Evolutionary conservation across 2,797 vertebrate species (phyloP).

Genomic region (Dipus sagitta): DNA sequence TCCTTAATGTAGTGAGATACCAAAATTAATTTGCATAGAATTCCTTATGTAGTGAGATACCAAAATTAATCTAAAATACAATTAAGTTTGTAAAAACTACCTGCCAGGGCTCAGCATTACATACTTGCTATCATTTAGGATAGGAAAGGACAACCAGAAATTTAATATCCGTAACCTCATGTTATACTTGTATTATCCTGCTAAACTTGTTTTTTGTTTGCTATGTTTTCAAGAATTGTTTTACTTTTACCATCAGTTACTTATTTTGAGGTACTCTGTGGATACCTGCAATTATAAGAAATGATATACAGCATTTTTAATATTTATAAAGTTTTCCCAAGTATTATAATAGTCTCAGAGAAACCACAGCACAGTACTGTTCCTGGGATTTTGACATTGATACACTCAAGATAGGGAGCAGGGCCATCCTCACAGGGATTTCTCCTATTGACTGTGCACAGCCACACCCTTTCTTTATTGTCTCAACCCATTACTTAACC

Average conservation of each 20-base stretch:
- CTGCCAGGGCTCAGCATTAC: background rate
- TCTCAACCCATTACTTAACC: no score
- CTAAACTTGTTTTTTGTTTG: background rate
- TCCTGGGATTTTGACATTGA: background rate
- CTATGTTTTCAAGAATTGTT: background rate
- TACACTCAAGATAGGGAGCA: background rate
- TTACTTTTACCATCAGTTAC: background rate
- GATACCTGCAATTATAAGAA: background rate
- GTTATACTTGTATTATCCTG: background rate
- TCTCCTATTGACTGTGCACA: background rate
- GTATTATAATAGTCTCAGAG: background rate
- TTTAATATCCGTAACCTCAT: background rate
- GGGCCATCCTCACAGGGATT: background rate
- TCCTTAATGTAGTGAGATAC: background rate
- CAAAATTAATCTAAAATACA: constrained; percentile 45
- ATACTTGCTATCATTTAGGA: background rate
- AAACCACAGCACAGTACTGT: background rate
- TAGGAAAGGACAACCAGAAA: background rate
- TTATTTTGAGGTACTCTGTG: background rate
- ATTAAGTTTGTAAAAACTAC: constrained; percentile 31
- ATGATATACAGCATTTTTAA: background rate
- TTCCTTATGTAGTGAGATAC: background rate
- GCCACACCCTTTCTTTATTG: background rate
- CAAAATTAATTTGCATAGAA: constrained; percentile 46
- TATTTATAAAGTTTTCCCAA: background rate